phyloP scores from a whole-genome alignment of 2,113 vertebrate genomes.

The Meleagris gallopavo region DNA sequence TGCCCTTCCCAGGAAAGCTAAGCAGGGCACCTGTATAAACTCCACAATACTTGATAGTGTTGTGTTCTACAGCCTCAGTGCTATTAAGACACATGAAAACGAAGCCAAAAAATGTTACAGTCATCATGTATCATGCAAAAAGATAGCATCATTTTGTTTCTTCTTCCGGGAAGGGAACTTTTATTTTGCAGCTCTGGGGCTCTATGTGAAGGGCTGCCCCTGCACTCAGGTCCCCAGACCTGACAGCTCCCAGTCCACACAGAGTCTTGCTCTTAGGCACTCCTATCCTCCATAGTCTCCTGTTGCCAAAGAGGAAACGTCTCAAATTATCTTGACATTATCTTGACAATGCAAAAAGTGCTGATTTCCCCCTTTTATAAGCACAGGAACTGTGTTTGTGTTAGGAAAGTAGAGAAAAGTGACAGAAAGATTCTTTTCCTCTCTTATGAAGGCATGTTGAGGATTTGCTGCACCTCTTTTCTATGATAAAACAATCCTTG shows the following conservation, averaged over 20 bases:
- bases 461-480: neutral
- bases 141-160: neutral
- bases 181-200: neutral
- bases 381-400: neutral
- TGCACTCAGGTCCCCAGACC: neutral
- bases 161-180: neutral
- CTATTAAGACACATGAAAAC: neutral
- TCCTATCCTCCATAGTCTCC: neutral
- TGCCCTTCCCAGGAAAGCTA: neutral
- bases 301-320: neutral
- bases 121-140: neutral
- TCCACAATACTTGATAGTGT: neutral
- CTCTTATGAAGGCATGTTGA: neutral
- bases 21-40: accelerated
- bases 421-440: neutral
- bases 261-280: neutral
- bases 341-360: neutral
- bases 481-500: neutral
- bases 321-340: neutral
- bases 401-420: neutral
- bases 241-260: neutral
- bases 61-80: neutral
- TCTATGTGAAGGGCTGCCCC: neutral
- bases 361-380: neutral
- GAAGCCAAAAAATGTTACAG: neutral